Evolutionary conservation across 2,113 vertebrate genomes (phyloP).

Genomic region (Sylvia atricapilla): DNA sequence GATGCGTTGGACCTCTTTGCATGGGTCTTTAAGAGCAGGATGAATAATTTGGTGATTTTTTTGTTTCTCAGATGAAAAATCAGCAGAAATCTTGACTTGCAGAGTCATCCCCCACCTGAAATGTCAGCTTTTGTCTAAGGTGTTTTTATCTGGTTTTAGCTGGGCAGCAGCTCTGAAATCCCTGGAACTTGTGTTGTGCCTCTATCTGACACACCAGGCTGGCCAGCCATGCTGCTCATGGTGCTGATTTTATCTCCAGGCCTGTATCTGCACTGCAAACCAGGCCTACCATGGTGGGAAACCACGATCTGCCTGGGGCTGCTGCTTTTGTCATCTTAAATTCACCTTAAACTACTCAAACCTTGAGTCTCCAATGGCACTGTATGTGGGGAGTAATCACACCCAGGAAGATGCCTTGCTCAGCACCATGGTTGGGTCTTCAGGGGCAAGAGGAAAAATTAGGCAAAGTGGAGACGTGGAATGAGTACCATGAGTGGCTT

Average conservation of each 20-base stretch:
- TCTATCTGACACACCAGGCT: background rate
- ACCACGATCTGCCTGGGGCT: background rate
- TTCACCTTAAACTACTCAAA: background rate
- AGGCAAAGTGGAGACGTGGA: background rate
- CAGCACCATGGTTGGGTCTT: background rate
- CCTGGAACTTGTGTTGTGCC: background rate
- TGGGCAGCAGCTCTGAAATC: background rate
- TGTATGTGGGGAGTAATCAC: background rate
- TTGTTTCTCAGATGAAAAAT: background rate
- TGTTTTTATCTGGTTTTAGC: background rate
- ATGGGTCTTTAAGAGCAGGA: background rate
- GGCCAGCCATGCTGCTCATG: background rate
- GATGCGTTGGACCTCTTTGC: background rate
- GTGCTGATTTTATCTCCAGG: background rate
- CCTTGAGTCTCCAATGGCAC: accelerated
- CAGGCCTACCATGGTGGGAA: background rate
- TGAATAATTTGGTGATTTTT: background rate
- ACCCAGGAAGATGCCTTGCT: background rate
- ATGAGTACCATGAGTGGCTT: accelerated
- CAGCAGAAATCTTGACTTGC: background rate
- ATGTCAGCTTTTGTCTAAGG: background rate
- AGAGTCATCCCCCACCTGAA: background rate
- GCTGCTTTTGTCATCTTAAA: background rate
- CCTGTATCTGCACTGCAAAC: background rate
- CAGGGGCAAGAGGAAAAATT: background rate